phyloP scores from a whole-genome alignment of 2,888 invertebrate genomes.

The Melangyna quadrimaculata region DNA sequence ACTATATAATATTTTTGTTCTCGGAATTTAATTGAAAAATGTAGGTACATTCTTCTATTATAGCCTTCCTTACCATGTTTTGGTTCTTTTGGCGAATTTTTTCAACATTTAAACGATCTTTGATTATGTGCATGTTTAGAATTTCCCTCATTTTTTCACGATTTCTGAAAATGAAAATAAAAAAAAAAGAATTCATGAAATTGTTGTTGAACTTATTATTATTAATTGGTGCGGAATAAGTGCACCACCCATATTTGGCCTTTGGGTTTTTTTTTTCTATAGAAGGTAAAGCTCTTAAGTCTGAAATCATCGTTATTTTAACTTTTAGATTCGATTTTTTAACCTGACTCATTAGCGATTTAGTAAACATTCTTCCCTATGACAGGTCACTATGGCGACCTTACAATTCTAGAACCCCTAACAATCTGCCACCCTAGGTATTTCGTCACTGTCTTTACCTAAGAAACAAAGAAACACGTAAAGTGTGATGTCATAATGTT shows the following conservation, averaged over 20 bases:
- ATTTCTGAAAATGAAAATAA: slow-evolving; percentile 82
- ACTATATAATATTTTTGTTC: neutral
- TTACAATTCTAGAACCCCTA: neutral
- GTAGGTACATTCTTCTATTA: neutral
- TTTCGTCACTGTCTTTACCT: neutral
- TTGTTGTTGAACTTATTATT: neutral
- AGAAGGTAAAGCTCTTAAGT: neutral
- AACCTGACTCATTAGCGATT: too few relatives aligned
- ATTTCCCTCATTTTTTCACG: slow-evolving; percentile 88
- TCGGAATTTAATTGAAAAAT: neutral
- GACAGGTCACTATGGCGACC: neutral
- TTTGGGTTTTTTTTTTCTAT: neutral
- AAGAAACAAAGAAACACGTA: neutral
- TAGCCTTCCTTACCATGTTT: slow-evolving; percentile 84
- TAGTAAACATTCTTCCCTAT: neutral
- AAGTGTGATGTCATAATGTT: neutral
- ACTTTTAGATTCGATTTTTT: neutral
- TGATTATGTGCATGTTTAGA: slow-evolving; percentile 90
- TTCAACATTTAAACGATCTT: slow-evolving; percentile 88
- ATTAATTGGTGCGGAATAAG: neutral
- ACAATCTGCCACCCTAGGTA: neutral
- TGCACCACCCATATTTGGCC: neutral
- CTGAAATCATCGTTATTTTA: neutral
- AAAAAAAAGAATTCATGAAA: neutral
- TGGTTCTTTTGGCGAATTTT: slow-evolving; percentile 87